These are phyloP conservation scores for Palythoa caribaeorum DNA, from an alignment of 92 coral and sea anemone species.

Conservation along the genomic window DNA sequence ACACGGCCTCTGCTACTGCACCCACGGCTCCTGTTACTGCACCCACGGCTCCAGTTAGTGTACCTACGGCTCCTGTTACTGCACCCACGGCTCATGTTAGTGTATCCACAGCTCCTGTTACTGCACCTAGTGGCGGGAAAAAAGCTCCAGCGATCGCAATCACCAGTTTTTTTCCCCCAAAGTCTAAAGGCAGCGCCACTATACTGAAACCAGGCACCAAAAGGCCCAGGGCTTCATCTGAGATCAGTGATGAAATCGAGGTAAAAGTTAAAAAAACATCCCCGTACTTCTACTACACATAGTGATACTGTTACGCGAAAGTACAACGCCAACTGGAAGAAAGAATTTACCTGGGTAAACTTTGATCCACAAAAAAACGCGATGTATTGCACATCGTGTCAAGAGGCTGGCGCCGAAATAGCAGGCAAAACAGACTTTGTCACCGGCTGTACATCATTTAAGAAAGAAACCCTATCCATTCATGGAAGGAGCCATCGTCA, in stretches of 20 bases:
- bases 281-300: constrained; percentile 20
- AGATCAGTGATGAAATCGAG: constrained; percentile 9
- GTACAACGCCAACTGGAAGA: constrained; percentile 34
- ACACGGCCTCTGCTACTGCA: background rate
- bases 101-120: constrained; percentile 4
- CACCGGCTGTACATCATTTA: constrained; percentile 28
- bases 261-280: constrained; percentile 30
- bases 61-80: constrained; percentile 1
- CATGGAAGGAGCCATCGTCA: constrained; percentile 46
- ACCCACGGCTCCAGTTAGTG: background rate
- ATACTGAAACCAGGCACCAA: constrained; percentile 49
- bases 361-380: constrained; percentile 18
- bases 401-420: constrained; percentile 40
- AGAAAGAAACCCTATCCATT: constrained; percentile 26
- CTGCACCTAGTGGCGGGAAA: constrained; percentile 30
- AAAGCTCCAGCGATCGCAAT: constrained; percentile 40
- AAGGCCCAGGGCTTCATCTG: constrained; percentile 42
- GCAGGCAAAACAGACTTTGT: constrained; percentile 45
- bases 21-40: constrained; percentile 1
- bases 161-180: constrained; percentile 34
- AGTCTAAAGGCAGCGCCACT: constrained; percentile 22
- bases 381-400: constrained; percentile 14
- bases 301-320: constrained; percentile 25
- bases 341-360: constrained; percentile 46
- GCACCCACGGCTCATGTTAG: background rate